phyloP scores from a whole-genome alignment of 1,140 invertebrate genomes.

The Hylaeus volcanicus region DNA sequence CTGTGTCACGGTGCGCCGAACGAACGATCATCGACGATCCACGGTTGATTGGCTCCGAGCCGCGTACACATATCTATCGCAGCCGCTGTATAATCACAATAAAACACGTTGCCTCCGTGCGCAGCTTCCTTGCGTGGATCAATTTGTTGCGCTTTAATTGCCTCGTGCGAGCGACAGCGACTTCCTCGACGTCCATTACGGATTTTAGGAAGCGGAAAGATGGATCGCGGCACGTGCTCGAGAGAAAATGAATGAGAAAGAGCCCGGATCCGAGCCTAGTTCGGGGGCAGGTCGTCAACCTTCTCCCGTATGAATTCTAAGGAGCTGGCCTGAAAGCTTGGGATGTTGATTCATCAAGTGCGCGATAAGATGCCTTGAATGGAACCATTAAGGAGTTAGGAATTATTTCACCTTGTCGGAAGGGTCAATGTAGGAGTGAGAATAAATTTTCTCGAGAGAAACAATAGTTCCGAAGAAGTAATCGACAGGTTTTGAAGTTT shows the following conservation, averaged over 20 bases:
- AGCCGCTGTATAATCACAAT: conserved; percentile 61
- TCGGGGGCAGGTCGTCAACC: conserved; percentile 28
- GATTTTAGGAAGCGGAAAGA: conserved; percentile 2
- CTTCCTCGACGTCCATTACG: background rate
- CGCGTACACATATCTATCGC: conserved; percentile 57
- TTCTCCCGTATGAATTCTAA: conserved; percentile 34
- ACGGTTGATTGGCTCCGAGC: conserved; percentile 52
- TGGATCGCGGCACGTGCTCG: conserved; percentile 1
- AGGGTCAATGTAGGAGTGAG: no score
- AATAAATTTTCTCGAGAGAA: no score
- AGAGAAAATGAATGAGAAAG: conserved; percentile 6
- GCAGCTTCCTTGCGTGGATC: conserved; percentile 43
- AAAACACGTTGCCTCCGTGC: conserved; percentile 52
- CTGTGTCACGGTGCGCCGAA: conserved; percentile 28
- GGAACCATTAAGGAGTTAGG: background rate
- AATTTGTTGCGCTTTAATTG: conserved; percentile 60
- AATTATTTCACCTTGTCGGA: background rate
- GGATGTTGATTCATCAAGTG: conserved; percentile 35
- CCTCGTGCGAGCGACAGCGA: conserved; percentile 11
- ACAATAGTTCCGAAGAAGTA: no score
- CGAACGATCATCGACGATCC: conserved; percentile 52
- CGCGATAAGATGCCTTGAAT: conserved; percentile 45
- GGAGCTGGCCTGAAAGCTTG: conserved; percentile 22
- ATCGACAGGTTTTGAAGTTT: no score
- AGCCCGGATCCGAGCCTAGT: background rate